Base-by-base conservation (phyloP, 2,888 invertebrate genomes). In the Dexiosoma caninum region DNA sequence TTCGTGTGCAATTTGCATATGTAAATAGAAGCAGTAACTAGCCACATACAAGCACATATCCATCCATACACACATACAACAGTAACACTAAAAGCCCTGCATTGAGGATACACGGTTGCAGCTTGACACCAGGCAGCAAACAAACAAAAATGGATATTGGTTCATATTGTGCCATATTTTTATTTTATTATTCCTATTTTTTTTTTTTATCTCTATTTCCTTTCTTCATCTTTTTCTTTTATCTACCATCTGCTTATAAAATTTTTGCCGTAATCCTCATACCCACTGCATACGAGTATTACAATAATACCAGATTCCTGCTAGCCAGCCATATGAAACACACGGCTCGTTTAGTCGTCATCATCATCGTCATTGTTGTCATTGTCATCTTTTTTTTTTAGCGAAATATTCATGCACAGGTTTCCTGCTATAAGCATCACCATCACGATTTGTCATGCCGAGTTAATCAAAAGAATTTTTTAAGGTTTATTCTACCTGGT, bases 1-100 rank as follows among this genome's bases (percentile, higher is more conserved):
- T 72, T 74, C 46, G 67, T 49, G 53, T 67, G 67, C 78, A 78
- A 74, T 78, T 78, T 78, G 78, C 78, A 74, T 78, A 74, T 62
- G 55, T 62, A 62, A 78, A 69, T 42, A 78, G 44, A 40, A 53
- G 44, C 59, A 78, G 42, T n/a, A n/a, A n/a, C n/a, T n/a, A n/a
- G n/a, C n/a, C n/a, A n/a, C n/a, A n/a, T n/a, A n/a, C n/a, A n/a
- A n/a, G n/a, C n/a, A n/a, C n/a, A n/a, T n/a, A n/a, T n/a, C n/a
- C n/a, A n/a, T n/a, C n/a, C n/a, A n/a, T n/a, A n/a, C 30, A 30
- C 32, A 21, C 37, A 37, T 49, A 10, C 37, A 60, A 51, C 51
- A 49, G 49, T 60, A 59, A 66, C 49, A 10, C 5, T 53, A n/a
- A 40, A 53, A 64, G 21, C 5, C 14, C 30, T 32, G 32, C 32